Evolutionary conservation across 2,113 vertebrate species (phyloP), one percentile per base, ranked within the genome.

Genomic region (Chionodraco myersi): DNA sequence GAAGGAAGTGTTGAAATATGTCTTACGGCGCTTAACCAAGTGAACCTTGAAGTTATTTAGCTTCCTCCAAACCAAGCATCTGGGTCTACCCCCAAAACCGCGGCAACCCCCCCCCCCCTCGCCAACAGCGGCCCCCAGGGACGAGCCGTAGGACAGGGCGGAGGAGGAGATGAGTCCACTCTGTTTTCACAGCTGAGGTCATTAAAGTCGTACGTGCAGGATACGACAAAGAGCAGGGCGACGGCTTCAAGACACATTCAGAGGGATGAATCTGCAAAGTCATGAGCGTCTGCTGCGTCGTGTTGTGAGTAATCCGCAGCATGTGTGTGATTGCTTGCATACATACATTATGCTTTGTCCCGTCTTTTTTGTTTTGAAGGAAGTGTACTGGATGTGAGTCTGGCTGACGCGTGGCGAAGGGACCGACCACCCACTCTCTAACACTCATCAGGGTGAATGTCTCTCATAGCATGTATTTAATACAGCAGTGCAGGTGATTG

Each of bases 41-140:
- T 91, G 91, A 93, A 90, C 87, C 88, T 86, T 88, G 61, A 93
- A 92, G 88, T 91, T 92, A 92, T 91, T 91, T 79, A 85, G 91
- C 88, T 93, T 86, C 88, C 86, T 88, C 86, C 73, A 53, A 92
- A 86, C 75, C 68, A 30, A 87, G 86, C 88, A 92, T 90, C 88
- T 92, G 92, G 91, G 86, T 58, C 70, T 41, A 73, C 66, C 68
- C 82, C 26, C 74, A 49, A 57, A 57, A 67, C 73, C 70, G 66
- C 75, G 64, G 53, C 80, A 21, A 61, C 80, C 47, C 80, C 67
- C 21, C 21, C 21, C 21, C 26, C 74, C 70, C 72, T 60, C 67
- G 12, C 78, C 48, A 75, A 63, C 67, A 9, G 11, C 3, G 57
- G 58, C 79, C 90, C 76, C 87, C 59, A 47, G 90, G 76, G 89